phyloP scores from a whole-genome alignment of 2,888 invertebrate genomes.

The Herminia tarsipennalis region DNA sequence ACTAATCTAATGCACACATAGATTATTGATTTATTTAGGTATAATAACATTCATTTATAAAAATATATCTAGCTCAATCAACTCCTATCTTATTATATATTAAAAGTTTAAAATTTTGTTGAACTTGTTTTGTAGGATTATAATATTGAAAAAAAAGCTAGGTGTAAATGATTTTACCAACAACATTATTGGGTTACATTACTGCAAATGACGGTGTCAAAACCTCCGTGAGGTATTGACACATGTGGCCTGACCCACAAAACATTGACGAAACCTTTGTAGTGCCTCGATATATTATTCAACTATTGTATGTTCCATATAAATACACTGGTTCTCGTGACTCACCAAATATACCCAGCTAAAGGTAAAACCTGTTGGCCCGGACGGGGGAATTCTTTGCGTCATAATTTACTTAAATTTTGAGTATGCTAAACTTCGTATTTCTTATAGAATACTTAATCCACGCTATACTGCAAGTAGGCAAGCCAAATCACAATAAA shows the following conservation, averaged over 20 bases:
- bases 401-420: conserved; percentile 15
- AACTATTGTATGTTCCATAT: conserved; percentile 50
- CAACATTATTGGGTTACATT: background rate
- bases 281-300: background rate
- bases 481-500: background rate
- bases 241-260: conserved; percentile 63
- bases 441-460: background rate
- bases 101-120: no score
- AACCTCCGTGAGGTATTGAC: conserved; percentile 31
- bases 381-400: conserved; percentile 12
- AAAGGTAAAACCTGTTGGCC: no score
- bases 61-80: no score
- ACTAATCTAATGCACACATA: no score
- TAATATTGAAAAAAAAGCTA: no score
- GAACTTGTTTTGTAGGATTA: no score
- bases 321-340: conserved; percentile 46
- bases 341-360: no score
- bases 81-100: no score
- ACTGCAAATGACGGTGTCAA: background rate
- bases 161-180: no score
- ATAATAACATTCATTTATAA: no score
- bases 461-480: background rate
- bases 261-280: conserved; percentile 63
- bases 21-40: no score
- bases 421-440: no score